Evolutionary conservation across 1,140 invertebrate species (phyloP).

Genomic region (Drosophila kepulauana): DNA sequence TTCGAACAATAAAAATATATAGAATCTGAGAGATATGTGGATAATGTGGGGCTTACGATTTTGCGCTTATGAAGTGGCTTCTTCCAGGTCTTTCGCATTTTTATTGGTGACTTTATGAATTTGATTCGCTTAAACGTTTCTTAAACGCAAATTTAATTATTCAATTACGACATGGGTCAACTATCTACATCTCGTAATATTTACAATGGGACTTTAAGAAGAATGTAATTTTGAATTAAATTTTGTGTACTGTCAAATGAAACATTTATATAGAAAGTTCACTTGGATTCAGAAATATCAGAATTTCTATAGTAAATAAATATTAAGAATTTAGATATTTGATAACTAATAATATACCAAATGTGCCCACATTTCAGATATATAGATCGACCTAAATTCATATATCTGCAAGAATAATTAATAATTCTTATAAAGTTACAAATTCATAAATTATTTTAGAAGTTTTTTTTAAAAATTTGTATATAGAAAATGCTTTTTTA

Average conservation of each 20-base stretch:
- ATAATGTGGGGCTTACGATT: slow-evolving; percentile 41
- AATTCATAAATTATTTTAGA: too few species aligned
- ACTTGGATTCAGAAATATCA: not conserved
- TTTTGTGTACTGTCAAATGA: not conserved
- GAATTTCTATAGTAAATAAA: too few species aligned
- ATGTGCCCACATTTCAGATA: too few species aligned
- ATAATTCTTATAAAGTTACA: too few species aligned
- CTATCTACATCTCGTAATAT: not conserved
- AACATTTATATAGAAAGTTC: not conserved
- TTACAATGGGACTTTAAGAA: not conserved
- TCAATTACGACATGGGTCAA: not conserved
- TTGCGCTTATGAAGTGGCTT: slow-evolving; percentile 70
- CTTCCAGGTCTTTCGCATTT: slow-evolving; percentile 68
- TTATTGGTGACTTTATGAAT: slow-evolving; percentile 23
- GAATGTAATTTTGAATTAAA: not conserved
- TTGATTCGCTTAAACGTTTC: not conserved
- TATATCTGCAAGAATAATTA: too few species aligned
- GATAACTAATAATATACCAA: too few species aligned
- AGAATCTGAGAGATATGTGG: not conserved
- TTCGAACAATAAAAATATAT: slow-evolving; percentile 2
- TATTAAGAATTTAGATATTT: too few species aligned
- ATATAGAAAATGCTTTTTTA: too few species aligned
- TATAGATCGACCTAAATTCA: too few species aligned
- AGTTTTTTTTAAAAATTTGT: too few species aligned
- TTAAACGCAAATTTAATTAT: slow-evolving; percentile 2